Base-by-base conservation (phyloP, 2,888 invertebrate species). In the Dromius quadrimaculatus region DNA sequence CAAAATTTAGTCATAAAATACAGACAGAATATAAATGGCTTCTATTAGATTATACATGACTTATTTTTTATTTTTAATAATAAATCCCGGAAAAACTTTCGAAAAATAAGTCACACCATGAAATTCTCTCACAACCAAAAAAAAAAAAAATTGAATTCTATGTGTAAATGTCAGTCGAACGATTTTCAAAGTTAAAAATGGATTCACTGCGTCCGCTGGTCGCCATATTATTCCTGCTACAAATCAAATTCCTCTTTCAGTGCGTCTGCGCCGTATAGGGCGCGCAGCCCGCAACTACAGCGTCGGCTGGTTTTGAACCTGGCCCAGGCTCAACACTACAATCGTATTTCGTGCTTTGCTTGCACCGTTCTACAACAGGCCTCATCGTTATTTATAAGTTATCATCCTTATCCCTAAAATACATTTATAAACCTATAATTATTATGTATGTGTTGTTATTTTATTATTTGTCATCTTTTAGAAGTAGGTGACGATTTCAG, bases 281-380 rank as follows among this genome's bases (percentile, higher is more conserved):
- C 90, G 90, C 83, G 89, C 90, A 85, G 88, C 90, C 76, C 90
- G 92, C 83, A 93, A 93, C 84, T 92, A 91, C 84, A 90, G 92
- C 81, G 91, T 92, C 83, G 93, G 93, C 79, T 90, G 61, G 47
- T 5, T 61, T 13, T 69, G 43, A 69, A 43, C 43, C 23, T 9
- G 34, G 20, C 19, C n/a, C 23, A 22, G 47, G 59, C 59, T 38
- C 11, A 11, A 41, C 54, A 23, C 23, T 41, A n/a, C 54, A 28
- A 45, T 41, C 47, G 32, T 45, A 62, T 23, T 28, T 32, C 69
- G 61, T 61, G 70, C 70, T 70, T 70, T 43, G 62, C 70, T 70
- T 70, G 45, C 45, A 62, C 62, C 70, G 62, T 23, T 36, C 68
- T 57, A 41, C 28, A 45, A 62, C 70, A 70, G 70, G 70, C 70